Percentiles rank a stretch among this genome's conserved stretches.
Conservation (phyloP, 2,113 vertebrate species). For the Otolemur garnettii region DNA sequence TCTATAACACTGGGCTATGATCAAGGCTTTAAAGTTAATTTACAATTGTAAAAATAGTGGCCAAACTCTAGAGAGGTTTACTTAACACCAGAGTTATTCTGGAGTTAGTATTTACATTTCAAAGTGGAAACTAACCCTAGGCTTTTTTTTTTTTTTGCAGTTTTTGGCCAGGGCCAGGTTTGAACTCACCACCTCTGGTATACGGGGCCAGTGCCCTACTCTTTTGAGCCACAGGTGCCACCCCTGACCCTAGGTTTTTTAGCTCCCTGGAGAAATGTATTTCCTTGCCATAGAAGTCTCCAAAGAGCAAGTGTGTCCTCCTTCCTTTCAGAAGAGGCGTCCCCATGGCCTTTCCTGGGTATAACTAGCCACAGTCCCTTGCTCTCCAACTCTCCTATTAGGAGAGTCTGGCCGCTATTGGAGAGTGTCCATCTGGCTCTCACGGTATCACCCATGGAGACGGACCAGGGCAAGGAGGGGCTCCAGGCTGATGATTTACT, state of each 20-base stretch:
- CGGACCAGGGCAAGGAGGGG: background rate
- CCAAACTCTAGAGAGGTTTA: background rate
- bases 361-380: background rate
- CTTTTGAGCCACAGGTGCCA: no score
- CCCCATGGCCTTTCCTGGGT: background rate
- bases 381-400: rapidly evolving
- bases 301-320: no score
- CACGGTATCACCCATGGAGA: rapidly evolving
- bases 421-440: background rate
- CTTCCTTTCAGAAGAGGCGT: background rate
- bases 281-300: no score
- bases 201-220: no score
- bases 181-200: no score
- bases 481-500: no score
- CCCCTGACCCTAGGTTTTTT: background rate
- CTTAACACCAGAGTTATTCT: background rate
- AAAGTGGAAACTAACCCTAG: background rate
- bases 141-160: background rate
- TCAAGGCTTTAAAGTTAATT: background rate
- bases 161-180: no score
- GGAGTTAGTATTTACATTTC: background rate
- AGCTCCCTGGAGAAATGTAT: background rate
- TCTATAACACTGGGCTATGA: background rate
- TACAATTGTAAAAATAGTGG: background rate
- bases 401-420: rapidly evolving